Evolutionary conservation across 2,888 invertebrate genomes (phyloP).

Genomic region (Polyploca ridens): DNA sequence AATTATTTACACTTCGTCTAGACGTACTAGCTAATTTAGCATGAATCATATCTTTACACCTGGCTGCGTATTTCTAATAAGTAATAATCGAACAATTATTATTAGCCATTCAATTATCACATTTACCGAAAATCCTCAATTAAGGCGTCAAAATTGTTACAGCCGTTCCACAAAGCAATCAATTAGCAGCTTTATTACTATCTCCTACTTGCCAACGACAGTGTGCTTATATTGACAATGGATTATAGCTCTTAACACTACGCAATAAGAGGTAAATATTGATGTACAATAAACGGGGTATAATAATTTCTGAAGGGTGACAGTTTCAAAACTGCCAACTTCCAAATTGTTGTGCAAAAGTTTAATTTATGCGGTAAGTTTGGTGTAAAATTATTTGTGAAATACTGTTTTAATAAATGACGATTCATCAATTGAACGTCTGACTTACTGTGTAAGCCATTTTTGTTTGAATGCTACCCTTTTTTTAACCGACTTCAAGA

Average conservation of each 20-base stretch:
- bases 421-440: neutral
- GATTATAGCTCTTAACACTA: conserved; percentile 38
- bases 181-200: conserved; percentile 50
- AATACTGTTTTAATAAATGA: conserved; percentile 35
- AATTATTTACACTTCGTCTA: neutral
- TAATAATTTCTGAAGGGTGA: conserved; percentile 57
- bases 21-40: neutral
- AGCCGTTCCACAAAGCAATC: conserved; percentile 44
- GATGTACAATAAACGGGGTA: conserved; percentile 43
- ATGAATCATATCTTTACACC: no score
- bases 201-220: conserved; percentile 11
- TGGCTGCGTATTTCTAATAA: no score
- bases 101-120: neutral
- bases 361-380: conserved; percentile 71
- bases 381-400: conserved; percentile 56
- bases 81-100: conserved; percentile 19
- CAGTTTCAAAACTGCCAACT: conserved; percentile 62
- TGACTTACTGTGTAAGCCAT: no score
- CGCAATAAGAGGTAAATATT: conserved; percentile 45
- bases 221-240: conserved; percentile 21
- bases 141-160: conserved; percentile 24
- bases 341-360: conserved; percentile 64
- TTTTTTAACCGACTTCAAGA: no score
- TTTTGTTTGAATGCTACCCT: no score
- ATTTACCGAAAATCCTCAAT: neutral